Conservation (phyloP, 2,113 vertebrate species). For the Oreochromis tanganicae region DNA sequence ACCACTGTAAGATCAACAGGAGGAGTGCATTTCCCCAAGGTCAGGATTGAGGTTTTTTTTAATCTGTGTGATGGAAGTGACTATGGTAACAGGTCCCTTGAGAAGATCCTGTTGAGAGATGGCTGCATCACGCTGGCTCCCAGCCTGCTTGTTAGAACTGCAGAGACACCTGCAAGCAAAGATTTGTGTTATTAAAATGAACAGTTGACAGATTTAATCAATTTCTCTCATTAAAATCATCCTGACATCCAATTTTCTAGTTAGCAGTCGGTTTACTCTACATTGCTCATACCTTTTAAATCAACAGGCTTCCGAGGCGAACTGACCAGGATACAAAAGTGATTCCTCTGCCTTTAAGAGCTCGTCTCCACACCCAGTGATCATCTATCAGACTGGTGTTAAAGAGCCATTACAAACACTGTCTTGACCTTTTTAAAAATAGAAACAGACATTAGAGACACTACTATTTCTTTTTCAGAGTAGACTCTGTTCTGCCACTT, state of each 20-base stretch:
- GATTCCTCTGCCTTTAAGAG: not conserved
- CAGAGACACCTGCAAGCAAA: not conserved
- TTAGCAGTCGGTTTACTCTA: not conserved
- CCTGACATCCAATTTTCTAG: not conserved
- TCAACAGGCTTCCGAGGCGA: not conserved
- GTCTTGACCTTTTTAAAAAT: slow-evolving; percentile 27
- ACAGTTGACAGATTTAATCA: not conserved
- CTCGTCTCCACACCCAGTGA: not conserved
- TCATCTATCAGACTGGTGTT: not conserved
- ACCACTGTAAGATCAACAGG: slow-evolving; percentile 20
- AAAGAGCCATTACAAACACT: not conserved
- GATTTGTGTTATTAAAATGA: not conserved
- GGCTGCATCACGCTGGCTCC: slow-evolving; percentile 9
- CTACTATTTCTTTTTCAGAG: not conserved
- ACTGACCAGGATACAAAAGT: not conserved
- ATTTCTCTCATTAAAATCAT: not conserved
- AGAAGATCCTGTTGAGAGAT: slow-evolving; percentile 29
- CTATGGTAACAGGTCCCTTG: slow-evolving; percentile 65
- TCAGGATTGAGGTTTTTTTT: not conserved
- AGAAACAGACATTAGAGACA: slow-evolving; percentile 16
- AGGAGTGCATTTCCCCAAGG: slow-evolving; percentile 41
- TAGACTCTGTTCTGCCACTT: not conserved
- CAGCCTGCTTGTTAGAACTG: not conserved
- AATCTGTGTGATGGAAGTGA: slow-evolving; percentile 66
- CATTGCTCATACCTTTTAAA: not conserved